These are phyloP conservation scores for Gymnocephalus cernua DNA, from an alignment of 2,113 vertebrate genomes.

Conservation along the genomic window DNA sequence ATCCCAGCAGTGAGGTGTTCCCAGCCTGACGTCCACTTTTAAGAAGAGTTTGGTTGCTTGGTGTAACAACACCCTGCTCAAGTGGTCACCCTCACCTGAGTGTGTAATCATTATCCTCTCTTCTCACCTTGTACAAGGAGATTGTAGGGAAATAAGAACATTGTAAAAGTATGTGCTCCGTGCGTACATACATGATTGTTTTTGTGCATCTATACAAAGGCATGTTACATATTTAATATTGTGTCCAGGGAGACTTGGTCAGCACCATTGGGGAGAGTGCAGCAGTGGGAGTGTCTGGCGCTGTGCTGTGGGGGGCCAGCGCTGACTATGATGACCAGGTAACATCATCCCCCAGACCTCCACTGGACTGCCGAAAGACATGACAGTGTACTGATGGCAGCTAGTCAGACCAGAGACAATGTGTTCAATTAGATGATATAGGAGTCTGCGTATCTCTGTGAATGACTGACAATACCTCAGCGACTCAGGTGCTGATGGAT, in stretches of 20 bases:
- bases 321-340: conserved; percentile 73
- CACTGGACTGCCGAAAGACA: conserved; percentile 39
- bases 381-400: conserved; percentile 1
- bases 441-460: conserved; percentile 21
- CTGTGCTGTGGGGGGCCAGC: conserved; percentile 71
- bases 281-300: conserved; percentile 67
- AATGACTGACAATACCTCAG: conserved; percentile 26
- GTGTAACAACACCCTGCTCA: conserved; percentile 67
- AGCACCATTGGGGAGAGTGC: conserved; percentile 75
- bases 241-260: conserved; percentile 71
- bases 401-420: conserved; percentile 17
- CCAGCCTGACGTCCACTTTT: conserved; percentile 46
- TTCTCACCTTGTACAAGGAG: conserved; percentile 8
- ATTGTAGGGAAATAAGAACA: not conserved
- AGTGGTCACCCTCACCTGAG: conserved; percentile 36
- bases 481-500: conserved; percentile 21
- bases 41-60: conserved; percentile 74
- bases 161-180: not conserved
- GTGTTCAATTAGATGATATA: conserved; percentile 22
- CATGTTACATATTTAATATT: conserved; percentile 21
- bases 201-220: not conserved
- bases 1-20: conserved; percentile 31
- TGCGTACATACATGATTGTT: not conserved
- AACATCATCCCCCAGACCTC: conserved; percentile 60
- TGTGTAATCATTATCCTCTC: conserved; percentile 41